Evolutionary conservation across 2,113 vertebrate species (phyloP).

Genomic region (Halichoerus grypus): DNA sequence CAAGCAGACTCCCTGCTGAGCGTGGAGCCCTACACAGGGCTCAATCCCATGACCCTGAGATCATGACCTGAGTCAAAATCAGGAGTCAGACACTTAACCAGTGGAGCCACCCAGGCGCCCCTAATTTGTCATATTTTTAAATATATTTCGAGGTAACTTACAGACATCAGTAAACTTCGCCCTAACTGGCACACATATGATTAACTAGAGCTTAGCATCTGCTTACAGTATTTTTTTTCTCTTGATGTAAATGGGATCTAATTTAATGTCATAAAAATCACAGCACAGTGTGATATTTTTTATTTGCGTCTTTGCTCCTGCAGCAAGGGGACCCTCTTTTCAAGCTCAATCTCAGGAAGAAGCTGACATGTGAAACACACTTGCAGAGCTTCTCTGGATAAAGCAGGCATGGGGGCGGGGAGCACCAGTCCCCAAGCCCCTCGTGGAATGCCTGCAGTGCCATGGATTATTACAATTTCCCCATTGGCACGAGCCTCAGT

Average conservation of each 20-base stretch:
- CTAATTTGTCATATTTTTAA: background rate
- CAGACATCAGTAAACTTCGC: background rate
- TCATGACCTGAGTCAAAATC: background rate
- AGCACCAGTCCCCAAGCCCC: background rate
- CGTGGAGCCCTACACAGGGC: background rate
- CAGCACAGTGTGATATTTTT: background rate
- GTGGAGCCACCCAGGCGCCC: background rate
- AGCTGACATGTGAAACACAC: background rate
- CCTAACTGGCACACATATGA: background rate
- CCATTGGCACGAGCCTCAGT: background rate
- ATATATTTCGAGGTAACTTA: background rate
- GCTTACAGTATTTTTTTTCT: background rate
- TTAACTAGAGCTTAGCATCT: background rate
- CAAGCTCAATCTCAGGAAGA: background rate
- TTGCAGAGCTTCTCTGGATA: background rate
- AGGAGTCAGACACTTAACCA: background rate
- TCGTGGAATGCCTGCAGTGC: background rate
- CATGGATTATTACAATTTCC: background rate
- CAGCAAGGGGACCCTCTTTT: background rate
- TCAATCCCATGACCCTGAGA: background rate
- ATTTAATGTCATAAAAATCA: constrained; percentile 7
- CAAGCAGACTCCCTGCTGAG: background rate
- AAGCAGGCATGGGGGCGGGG: background rate
- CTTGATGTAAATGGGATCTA: background rate
- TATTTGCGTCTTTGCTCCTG: background rate